These are phyloP conservation scores for Chaunax sp. DNA, from an alignment of 2,797 vertebrate genomes.

Conservation along the genomic window DNA sequence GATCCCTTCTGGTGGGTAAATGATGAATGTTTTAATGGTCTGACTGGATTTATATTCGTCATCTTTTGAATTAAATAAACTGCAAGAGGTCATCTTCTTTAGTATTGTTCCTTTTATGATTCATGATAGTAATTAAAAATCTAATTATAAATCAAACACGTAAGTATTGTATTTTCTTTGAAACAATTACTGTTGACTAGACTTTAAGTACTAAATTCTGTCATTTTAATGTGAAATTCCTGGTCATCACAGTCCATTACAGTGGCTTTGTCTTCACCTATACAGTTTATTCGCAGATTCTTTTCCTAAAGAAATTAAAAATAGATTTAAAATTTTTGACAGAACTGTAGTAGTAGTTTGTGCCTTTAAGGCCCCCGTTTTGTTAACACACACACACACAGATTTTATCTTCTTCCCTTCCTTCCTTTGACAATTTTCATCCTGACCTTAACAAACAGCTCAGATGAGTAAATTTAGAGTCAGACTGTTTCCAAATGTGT, in stretches of 20 bases:
- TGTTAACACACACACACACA: constrained; percentile 13
- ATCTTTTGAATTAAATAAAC: too few species aligned
- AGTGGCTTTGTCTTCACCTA: not conserved
- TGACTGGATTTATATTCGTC: too few species aligned
- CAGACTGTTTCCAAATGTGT: constrained; percentile 67
- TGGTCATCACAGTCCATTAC: not conserved
- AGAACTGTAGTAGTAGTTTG: constrained; percentile 20
- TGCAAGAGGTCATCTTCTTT: too few species aligned
- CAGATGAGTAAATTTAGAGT: constrained; percentile 65
- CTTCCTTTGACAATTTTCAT: constrained; percentile 58
- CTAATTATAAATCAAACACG: not conserved
- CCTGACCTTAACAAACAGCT: constrained; percentile 49
- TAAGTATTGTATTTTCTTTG: too few species aligned
- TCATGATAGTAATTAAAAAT: not conserved
- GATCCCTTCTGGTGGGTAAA: too few species aligned
- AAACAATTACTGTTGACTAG: too few species aligned
- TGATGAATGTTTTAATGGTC: too few species aligned
- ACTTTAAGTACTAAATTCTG: not conserved
- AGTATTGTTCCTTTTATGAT: too few species aligned
- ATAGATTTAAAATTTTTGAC: too few species aligned
- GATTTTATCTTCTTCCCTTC: constrained; percentile 36
- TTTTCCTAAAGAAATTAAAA: not conserved
- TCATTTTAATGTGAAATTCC: not conserved
- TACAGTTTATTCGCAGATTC: not conserved
- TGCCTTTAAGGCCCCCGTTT: constrained; percentile 28